These are phyloP conservation scores for Andinoacara biseriatus DNA, from an alignment of 2,113 vertebrate species.

Conservation along the genomic window DNA sequence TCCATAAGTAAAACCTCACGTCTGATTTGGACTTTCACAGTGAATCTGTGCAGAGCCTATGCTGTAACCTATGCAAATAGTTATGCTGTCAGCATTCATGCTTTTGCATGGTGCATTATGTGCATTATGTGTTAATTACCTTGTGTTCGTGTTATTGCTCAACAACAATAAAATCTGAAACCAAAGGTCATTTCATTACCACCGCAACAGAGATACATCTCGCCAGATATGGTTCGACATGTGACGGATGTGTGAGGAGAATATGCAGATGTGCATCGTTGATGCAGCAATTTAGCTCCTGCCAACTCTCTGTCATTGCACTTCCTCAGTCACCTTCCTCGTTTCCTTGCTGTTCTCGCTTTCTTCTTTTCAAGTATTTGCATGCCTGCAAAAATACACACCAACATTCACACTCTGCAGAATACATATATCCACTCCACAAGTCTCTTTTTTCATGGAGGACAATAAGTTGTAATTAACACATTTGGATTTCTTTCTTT, in stretches of 20 bases:
- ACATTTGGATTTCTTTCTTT: slow-evolving; percentile 20
- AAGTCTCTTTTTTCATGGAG: background rate
- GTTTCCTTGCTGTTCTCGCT: background rate
- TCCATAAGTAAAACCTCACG: background rate
- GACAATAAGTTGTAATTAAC: slow-evolving; percentile 36
- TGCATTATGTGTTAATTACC: background rate
- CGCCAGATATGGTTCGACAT: slow-evolving; percentile 22
- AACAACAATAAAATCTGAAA: background rate
- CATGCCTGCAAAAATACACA: background rate
- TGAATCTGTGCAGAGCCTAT: background rate
- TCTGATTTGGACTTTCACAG: background rate
- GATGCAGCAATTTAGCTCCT: slow-evolving; percentile 1
- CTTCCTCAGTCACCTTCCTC: slow-evolving; percentile 1
- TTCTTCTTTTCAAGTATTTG: slow-evolving; percentile 15
- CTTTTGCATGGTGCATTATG: background rate
- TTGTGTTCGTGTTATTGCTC: background rate
- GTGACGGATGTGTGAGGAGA: background rate
- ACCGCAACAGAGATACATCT: background rate
- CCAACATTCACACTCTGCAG: background rate
- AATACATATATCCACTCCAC: background rate
- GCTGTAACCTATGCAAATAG: background rate
- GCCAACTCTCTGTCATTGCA: background rate
- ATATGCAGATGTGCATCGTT: slow-evolving; percentile 11
- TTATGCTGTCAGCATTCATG: background rate
- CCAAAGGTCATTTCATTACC: slow-evolving; percentile 15